phyloP scores from a whole-genome alignment of 2,888 invertebrate species.

The Geophilus truncorum region DNA sequence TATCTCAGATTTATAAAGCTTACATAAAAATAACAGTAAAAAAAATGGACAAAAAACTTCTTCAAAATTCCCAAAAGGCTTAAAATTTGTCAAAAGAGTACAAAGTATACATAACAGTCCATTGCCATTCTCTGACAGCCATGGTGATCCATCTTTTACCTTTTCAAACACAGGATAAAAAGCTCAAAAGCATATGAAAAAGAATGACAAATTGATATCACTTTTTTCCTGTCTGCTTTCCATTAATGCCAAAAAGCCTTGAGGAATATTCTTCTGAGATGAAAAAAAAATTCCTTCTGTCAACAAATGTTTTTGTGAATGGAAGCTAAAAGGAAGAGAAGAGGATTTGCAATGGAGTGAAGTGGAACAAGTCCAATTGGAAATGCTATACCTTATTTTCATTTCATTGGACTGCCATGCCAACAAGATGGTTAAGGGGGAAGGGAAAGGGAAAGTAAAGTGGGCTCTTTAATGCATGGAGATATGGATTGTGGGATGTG shows the following conservation, averaged over 20 bases:
- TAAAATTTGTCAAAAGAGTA: too few relatives aligned
- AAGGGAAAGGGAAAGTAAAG: too few relatives aligned
- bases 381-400: background rate
- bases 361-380: background rate
- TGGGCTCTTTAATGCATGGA: background rate
- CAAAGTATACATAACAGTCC: too few relatives aligned
- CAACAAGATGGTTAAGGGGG: background rate
- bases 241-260: background rate
- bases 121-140: background rate
- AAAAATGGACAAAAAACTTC: too few relatives aligned
- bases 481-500: background rate
- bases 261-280: background rate
- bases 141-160: background rate
- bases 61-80: too few relatives aligned
- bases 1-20: too few relatives aligned
- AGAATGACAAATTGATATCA: background rate
- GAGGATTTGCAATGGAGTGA: background rate
- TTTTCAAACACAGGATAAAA: background rate
- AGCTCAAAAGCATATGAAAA: background rate
- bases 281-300: background rate
- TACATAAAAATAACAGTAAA: too few relatives aligned
- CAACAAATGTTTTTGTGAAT: background rate
- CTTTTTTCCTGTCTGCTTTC: background rate
- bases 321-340: background rate
- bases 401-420: background rate